These are phyloP conservation scores for Theonella swinhoei DNA, from an alignment of 37 sponge, comb jelly and placozoan species.

Conservation along the genomic window DNA sequence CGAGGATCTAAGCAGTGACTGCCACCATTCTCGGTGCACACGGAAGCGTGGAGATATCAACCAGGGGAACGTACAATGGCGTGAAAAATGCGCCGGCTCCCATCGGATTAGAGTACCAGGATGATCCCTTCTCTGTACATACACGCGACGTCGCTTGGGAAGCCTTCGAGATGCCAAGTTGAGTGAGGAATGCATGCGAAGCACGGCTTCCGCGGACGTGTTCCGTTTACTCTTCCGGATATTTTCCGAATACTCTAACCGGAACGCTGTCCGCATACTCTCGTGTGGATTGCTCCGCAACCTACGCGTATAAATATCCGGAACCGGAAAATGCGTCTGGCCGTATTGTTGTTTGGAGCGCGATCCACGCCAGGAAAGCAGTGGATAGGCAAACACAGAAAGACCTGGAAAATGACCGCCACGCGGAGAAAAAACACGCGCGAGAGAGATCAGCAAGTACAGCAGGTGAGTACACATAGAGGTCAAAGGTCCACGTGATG, in stretches of 20 bases:
- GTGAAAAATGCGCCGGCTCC: neutral
- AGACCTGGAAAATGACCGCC: slow-evolving; percentile 56
- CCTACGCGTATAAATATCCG: neutral
- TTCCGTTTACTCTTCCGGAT: neutral
- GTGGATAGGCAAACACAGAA: slow-evolving; percentile 77
- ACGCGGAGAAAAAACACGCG: slow-evolving; percentile 10
- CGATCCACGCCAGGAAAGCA: slow-evolving; percentile 71
- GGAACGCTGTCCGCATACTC: neutral
- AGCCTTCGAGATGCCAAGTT: too few relatives aligned
- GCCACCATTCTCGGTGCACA: too few relatives aligned
- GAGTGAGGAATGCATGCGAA: too few relatives aligned
- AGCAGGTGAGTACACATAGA: neutral
- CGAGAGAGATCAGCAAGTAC: neutral
- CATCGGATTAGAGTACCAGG: neutral
- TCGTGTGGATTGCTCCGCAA: neutral
- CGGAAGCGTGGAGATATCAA: too few relatives aligned
- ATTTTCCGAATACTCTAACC: neutral
- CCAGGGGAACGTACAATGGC: neutral
- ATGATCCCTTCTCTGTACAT: neutral
- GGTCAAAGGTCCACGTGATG: too few relatives aligned
- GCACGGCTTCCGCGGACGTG: neutral
- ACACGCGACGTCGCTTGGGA: neutral
- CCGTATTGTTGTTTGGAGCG: slow-evolving; percentile 24
- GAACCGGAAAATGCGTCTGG: slow-evolving; percentile 50
- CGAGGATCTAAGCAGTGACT: too few relatives aligned